Evolutionary conservation across 2,797 vertebrate species (phyloP).

Genomic region (Platalea minor): DNA sequence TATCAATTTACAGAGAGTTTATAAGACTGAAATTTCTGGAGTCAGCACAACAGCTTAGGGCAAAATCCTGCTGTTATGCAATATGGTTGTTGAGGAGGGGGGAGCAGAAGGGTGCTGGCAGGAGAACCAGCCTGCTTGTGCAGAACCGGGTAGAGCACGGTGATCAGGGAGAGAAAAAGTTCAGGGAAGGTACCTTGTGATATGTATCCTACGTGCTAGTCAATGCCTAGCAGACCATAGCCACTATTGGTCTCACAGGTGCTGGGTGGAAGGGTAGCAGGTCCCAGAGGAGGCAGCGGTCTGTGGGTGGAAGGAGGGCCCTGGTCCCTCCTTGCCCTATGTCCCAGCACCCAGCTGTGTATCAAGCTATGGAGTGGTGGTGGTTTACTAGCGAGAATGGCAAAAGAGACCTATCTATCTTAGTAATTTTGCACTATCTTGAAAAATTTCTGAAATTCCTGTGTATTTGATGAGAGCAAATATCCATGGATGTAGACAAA

Average conservation of each 20-base stretch:
- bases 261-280: not conserved
- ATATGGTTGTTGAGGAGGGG: not conserved
- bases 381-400: not conserved
- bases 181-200: not conserved
- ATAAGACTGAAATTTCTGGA: not conserved
- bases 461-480: not conserved
- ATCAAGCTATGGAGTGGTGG: not conserved
- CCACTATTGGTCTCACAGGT: not conserved
- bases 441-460: not conserved
- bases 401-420: not conserved
- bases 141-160: not conserved
- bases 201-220: accelerated
- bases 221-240: not conserved
- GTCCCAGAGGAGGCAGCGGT: not conserved
- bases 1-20: conserved; percentile 14
- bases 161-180: not conserved
- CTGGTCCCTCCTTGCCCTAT: not conserved
- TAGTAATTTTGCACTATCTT: not conserved
- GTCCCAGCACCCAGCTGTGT: not conserved
- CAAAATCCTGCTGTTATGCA: conserved; percentile 30
- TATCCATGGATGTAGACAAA: not conserved
- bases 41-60: not conserved
- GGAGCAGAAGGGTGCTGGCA: not conserved
- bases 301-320: not conserved
- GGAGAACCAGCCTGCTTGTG: not conserved